Evolutionary conservation across 2,888 invertebrate genomes (phyloP).

Genomic region (Piscicola geometra): DNA sequence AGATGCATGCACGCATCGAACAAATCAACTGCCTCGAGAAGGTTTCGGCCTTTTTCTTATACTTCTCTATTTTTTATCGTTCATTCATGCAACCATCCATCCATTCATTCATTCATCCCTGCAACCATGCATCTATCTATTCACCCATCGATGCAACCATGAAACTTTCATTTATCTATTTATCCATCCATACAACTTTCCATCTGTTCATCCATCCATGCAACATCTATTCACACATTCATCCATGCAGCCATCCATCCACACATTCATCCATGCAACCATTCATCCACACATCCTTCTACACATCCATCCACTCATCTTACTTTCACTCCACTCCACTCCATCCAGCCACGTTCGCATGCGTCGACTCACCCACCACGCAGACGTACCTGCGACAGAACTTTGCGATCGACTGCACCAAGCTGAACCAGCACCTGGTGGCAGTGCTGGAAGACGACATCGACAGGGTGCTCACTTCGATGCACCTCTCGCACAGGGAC

Average conservation of each 20-base stretch:
- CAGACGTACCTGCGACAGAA: slow-evolving; percentile 25
- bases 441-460: slow-evolving; percentile 18
- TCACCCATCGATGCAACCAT: no score
- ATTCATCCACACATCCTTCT: background rate
- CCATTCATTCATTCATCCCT: background rate
- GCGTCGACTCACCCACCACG: background rate
- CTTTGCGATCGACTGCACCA: slow-evolving; percentile 28
- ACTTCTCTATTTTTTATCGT: background rate
- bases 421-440: slow-evolving; percentile 25
- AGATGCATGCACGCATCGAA: slow-evolving; percentile 14
- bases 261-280: no score
- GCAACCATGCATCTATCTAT: no score
- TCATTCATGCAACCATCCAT: background rate
- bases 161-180: no score
- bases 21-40: background rate
- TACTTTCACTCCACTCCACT: no score
- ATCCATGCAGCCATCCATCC: no score
- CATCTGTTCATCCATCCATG: no score
- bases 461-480: slow-evolving; percentile 20
- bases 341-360: background rate
- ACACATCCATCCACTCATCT: background rate
- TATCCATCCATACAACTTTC: no score
- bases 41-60: background rate
- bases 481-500: slow-evolving; percentile 24
- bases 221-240: no score